Evolutionary conservation across 2,888 invertebrate species (phyloP), one percentile per base, ranked within the genome.

Genomic region (Eulithis prunata): DNA sequence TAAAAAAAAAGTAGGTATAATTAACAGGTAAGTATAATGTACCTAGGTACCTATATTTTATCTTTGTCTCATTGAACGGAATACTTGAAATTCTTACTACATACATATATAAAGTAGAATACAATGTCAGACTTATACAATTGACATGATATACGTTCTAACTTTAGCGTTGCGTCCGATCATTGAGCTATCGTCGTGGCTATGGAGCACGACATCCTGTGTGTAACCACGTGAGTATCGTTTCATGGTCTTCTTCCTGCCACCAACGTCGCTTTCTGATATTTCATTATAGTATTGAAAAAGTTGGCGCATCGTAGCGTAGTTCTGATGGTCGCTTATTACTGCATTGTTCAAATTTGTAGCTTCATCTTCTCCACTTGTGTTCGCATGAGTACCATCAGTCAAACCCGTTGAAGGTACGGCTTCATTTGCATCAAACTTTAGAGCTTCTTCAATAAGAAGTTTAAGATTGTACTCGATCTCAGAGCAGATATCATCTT

Each of bases 121-220:
- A 11, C 21, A 49, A 21, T 51, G 58, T 58, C 58, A 58, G 49
- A 58, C 41, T 59, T 52, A 51, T 43, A 41, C 41, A 59, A 59
- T 52, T 59, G 51, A 57, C 57, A 58, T 41, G 3, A 6, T 43
- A 41, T 56, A 57, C 57, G 13, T 62, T 57, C 52, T 28, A 2
- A n/a, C 38, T 5, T 4, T 49, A 0, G 14, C 4, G 21, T 14
- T 41, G 13, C 12, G 21, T 28, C 14, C 36, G 8, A 28, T 45
- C 8, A 11, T 38, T 10, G 21, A 41, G 38, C 5, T 43, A 45
- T 45, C 58, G 3, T 55, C 43, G 0, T 13, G n/a, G 21, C 5
- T 13, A 7, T 56, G 28, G 1, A 65, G n/a, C 12, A 36, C 4
- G 38, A 64, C 56, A n/a, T 65, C 14, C 46, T 65, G 56, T 0